A percentile compares a stretch with the other conserved stretches of the same genome.
phyloP scores from a whole-genome alignment of 2,888 invertebrate species.

The Willowsia nigromaculata region DNA sequence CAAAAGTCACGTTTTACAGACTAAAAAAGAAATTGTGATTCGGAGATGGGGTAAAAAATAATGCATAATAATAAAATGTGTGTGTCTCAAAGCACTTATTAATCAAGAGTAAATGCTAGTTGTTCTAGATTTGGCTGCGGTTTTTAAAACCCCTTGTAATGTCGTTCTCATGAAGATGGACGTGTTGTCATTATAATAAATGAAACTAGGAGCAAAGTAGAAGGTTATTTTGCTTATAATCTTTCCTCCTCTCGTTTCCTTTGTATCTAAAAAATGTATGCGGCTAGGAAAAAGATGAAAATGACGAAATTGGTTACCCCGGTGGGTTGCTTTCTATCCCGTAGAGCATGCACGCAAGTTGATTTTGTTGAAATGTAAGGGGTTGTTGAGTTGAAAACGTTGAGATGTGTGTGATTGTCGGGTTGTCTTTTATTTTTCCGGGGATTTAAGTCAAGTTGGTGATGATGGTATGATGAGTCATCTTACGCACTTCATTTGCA shows the following conservation, averaged over 20 bases:
- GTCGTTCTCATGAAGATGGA: conserved; percentile 48
- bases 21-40: too few species aligned
- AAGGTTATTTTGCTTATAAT: conserved; percentile 39
- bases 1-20: neutral
- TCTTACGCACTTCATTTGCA: conserved; percentile 61
- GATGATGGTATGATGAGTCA: conserved; percentile 50
- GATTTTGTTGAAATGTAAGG: neutral
- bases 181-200: conserved; percentile 63
- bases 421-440: conserved; percentile 58
- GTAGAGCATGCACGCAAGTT: neutral
- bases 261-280: neutral
- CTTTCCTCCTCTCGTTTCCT: neutral
- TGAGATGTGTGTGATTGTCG: conserved; percentile 61
- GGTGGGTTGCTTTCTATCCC: conserved; percentile 33
- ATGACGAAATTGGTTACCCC: conserved; percentile 45
- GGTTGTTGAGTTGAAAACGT: conserved; percentile 36
- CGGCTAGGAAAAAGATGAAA: neutral
- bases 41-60: neutral
- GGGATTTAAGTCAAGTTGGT: conserved; percentile 59
- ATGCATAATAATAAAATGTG: neutral
- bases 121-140: conserved; percentile 15
- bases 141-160: neutral
- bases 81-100: neutral
- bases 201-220: conserved; percentile 47
- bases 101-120: neutral